phyloP scores from a whole-genome alignment of 1,140 invertebrate species.

The Tetramorium parvispinum region DNA sequence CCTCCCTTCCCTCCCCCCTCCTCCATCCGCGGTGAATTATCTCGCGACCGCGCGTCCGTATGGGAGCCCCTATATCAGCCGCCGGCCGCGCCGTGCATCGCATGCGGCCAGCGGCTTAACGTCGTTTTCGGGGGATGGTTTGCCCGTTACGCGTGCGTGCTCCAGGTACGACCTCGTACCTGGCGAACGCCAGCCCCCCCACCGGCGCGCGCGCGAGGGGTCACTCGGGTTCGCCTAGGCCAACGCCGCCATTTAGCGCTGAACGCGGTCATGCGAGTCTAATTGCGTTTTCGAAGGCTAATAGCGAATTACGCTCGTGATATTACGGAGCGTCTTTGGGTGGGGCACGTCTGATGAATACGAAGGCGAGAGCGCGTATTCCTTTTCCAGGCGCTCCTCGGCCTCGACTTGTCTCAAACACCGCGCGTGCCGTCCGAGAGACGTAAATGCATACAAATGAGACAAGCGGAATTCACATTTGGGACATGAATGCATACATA shows the following conservation, averaged over 20 bases:
- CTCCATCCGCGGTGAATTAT: conserved; percentile 44
- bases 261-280: conserved; percentile 11
- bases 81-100: neutral
- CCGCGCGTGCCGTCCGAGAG: neutral
- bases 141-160: conserved; percentile 42
- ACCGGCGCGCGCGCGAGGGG: neutral
- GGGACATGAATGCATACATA: neutral
- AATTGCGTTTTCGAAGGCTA: conserved; percentile 27
- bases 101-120: neutral
- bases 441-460: neutral
- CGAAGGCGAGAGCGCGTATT: too few relatives aligned
- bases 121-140: conserved; percentile 37
- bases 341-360: neutral
- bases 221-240: conserved; percentile 31
- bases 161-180: conserved; percentile 31
- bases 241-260: conserved; percentile 6
- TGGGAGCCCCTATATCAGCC: conserved; percentile 16
- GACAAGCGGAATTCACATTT: neutral
- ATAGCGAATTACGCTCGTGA: neutral
- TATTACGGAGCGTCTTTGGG: neutral
- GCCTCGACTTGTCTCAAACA: too few relatives aligned
- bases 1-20: too few relatives aligned
- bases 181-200: neutral
- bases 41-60: neutral
- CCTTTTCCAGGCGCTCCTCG: neutral